phyloP scores from a whole-genome alignment of 2,888 invertebrate genomes.

The Tachina fera region DNA sequence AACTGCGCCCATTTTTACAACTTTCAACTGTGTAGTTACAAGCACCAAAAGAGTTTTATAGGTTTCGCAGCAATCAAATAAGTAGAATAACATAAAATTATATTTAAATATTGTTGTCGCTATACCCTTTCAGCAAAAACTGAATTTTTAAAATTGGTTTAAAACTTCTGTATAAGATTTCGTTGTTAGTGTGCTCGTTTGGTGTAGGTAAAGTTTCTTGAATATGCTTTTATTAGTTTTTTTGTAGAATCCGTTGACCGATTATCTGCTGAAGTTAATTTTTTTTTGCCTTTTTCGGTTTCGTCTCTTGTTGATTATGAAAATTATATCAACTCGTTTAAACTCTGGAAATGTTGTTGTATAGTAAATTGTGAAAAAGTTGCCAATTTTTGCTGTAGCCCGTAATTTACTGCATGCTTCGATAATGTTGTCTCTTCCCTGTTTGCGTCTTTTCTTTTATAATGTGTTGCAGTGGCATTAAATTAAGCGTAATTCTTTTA shows the following conservation, averaged over 20 bases:
- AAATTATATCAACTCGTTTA: conserved; percentile 60
- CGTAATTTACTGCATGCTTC: conserved; percentile 54
- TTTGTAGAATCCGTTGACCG: neutral
- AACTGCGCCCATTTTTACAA: too few species aligned
- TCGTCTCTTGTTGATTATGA: conserved; percentile 40
- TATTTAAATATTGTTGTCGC: too few species aligned
- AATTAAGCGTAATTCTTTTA: conserved; percentile 63
- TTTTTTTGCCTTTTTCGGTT: conserved; percentile 9
- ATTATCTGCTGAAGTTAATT: neutral
- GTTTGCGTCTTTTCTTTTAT: neutral
- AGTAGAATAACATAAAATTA: too few species aligned
- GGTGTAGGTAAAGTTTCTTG: neutral
- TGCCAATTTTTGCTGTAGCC: conserved; percentile 43
- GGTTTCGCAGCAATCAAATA: too few species aligned
- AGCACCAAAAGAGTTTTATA: too few species aligned
- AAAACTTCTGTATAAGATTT: too few species aligned
- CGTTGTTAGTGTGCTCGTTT: neutral
- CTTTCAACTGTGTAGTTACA: too few species aligned
- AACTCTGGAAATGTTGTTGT: conserved; percentile 27
- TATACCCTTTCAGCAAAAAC: too few species aligned
- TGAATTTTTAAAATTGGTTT: too few species aligned
- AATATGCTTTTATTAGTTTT: conserved; percentile 21
- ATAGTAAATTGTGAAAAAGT: conserved; percentile 36
- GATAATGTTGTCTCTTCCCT: conserved; percentile 6
- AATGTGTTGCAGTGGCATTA: conserved; percentile 48